These are phyloP conservation scores for Pristiophorus japonicus DNA, from an alignment of 2,113 vertebrate species.

Conservation along the genomic window DNA sequence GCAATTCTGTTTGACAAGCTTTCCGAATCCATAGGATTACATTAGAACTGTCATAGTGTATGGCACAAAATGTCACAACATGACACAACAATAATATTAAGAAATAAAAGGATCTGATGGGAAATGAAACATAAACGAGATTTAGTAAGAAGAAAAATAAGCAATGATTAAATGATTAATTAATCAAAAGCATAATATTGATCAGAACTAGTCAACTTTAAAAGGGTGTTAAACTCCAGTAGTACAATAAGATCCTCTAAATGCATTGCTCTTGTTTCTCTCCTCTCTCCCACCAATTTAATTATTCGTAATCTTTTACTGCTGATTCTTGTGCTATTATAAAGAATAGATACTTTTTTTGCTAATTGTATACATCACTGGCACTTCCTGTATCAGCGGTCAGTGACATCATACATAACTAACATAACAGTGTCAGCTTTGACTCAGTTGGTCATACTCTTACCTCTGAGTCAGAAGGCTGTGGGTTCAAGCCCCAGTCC, in stretches of 20 bases:
- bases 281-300: not conserved
- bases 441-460: too few species aligned
- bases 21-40: not conserved
- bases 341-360: not conserved
- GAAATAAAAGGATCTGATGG: not conserved
- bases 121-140: not conserved
- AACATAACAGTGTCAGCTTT: not conserved
- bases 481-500: too few species aligned
- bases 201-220: not conserved
- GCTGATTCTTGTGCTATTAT: not conserved
- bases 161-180: not conserved
- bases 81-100: not conserved
- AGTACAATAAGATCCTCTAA: not conserved
- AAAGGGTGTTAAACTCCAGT: not conserved
- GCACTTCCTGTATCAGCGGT: not conserved
- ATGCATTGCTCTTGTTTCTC: not conserved
- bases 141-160: not conserved
- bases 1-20: not conserved
- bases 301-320: not conserved
- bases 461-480: too few species aligned
- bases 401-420: not conserved
- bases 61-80: not conserved
- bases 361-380: not conserved
- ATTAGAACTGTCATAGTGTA: not conserved
- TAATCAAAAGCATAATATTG: not conserved